These are phyloP conservation scores for Nothocercus nigrocapillus DNA, from an alignment of 2,113 vertebrate species.

Conservation along the genomic window DNA sequence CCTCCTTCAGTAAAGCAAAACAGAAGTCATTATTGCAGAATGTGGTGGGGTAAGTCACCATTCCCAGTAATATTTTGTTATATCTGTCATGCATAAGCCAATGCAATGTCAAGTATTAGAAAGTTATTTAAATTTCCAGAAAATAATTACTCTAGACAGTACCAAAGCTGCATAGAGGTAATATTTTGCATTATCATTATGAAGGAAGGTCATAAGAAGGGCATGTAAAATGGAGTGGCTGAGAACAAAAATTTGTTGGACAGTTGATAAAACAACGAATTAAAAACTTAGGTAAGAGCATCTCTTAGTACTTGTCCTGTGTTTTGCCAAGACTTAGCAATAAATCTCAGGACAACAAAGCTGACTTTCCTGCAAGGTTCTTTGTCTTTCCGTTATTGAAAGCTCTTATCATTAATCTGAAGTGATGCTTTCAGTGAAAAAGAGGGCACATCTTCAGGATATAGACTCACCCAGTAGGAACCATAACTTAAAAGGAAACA, in stretches of 20 bases:
- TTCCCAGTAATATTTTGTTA: not conserved
- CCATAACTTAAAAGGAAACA: not conserved
- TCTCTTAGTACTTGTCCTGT: not conserved
- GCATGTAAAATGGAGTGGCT: rapidly evolving
- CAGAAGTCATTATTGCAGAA: not conserved
- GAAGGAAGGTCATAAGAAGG: not conserved
- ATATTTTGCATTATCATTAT: not conserved
- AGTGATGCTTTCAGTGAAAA: not conserved
- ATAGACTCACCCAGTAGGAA: not conserved
- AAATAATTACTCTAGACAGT: not conserved
- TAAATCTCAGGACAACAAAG: not conserved
- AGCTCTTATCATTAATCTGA: not conserved
- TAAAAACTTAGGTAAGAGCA: not conserved
- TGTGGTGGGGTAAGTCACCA: not conserved
- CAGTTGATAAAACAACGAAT: not conserved
- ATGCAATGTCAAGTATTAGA: not conserved
- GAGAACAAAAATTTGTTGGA: not conserved
- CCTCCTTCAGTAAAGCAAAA: not conserved
- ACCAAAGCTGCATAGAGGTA: not conserved
- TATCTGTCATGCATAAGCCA: not conserved
- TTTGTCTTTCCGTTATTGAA: not conserved
- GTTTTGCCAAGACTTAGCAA: not conserved
- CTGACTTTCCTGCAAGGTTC: not conserved
- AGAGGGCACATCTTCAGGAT: not conserved
- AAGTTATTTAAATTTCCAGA: not conserved